Evolutionary conservation across 2,113 vertebrate genomes (phyloP).

Genomic region (Hydrolagus affinis): DNA sequence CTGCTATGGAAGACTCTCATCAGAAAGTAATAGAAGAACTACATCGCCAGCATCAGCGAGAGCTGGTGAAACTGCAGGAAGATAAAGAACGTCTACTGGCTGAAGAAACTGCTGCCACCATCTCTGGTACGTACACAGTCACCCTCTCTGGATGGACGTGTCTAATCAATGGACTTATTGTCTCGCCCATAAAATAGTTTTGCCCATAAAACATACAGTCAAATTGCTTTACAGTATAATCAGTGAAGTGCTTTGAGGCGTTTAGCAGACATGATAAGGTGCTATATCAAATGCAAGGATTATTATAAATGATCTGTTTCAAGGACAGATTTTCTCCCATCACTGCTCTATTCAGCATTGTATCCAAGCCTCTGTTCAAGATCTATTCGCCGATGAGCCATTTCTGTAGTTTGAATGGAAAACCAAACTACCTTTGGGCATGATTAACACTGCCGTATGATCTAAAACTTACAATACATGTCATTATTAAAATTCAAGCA

Average conservation of each 20-base stretch:
- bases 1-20: conserved; percentile 69
- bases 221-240: no score
- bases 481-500: no score
- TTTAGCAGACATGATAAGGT: no score
- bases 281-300: no score
- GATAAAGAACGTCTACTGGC: conserved; percentile 64
- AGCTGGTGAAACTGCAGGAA: conserved; percentile 65
- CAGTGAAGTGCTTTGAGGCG: no score
- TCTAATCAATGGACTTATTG: background rate
- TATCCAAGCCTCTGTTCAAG: background rate
- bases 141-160: background rate
- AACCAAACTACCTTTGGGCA: no score
- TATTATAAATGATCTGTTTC: no score
- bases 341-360: background rate
- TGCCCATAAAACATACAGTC: no score
- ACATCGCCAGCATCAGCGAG: conserved; percentile 65
- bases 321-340: background rate
- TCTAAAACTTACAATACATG: no score
- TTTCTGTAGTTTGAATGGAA: no score
- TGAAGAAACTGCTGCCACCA: conserved; percentile 66
- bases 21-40: conserved; percentile 68
- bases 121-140: conserved; percentile 48
- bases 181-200: no score
- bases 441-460: no score
- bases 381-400: background rate